A percentile compares a stretch with the other conserved stretches of the same genome.
phyloP scores from a whole-genome alignment of 2,888 invertebrate species.

The Scaptomyza caliginosa region DNA sequence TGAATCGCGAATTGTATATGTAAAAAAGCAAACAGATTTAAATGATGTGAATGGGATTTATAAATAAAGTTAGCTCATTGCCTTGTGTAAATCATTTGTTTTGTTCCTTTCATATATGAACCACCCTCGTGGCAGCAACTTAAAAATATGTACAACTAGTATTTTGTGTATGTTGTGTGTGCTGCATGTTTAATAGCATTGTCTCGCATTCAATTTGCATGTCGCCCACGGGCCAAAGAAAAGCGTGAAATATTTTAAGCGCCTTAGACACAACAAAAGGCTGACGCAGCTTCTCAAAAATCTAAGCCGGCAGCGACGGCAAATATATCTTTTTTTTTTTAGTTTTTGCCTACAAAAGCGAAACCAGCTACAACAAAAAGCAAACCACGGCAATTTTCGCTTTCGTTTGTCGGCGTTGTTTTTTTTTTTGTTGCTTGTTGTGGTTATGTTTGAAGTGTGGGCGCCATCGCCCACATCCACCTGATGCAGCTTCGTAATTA shows the following conservation, averaged over 20 bases:
- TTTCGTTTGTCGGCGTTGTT: constrained; percentile 47
- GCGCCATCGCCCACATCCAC: constrained; percentile 35
- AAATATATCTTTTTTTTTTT: constrained; percentile 62
- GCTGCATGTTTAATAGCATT: constrained; percentile 40
- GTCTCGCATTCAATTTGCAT: constrained; percentile 66
- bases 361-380: constrained; percentile 24
- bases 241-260: constrained; percentile 60
- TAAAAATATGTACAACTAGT: constrained; percentile 14
- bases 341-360: constrained; percentile 46
- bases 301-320: constrained; percentile 45
- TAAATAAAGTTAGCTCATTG: too few species aligned
- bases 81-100: not conserved
- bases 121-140: constrained; percentile 19
- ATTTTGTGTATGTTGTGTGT: constrained; percentile 18
- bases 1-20: not conserved
- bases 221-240: constrained; percentile 56
- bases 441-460: constrained; percentile 18
- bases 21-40: not conserved
- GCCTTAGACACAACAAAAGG: constrained; percentile 47
- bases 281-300: constrained; percentile 34
- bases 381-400: constrained; percentile 36
- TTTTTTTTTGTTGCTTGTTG: constrained; percentile 13
- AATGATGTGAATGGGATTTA: too few species aligned
- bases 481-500: constrained; percentile 35
- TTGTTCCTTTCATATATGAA: not conserved